Percentiles rank a stretch among this genome's conserved stretches.
Conservation (phyloP, 2,888 invertebrate genomes). For the Yponomeuta plumbellus region DNA sequence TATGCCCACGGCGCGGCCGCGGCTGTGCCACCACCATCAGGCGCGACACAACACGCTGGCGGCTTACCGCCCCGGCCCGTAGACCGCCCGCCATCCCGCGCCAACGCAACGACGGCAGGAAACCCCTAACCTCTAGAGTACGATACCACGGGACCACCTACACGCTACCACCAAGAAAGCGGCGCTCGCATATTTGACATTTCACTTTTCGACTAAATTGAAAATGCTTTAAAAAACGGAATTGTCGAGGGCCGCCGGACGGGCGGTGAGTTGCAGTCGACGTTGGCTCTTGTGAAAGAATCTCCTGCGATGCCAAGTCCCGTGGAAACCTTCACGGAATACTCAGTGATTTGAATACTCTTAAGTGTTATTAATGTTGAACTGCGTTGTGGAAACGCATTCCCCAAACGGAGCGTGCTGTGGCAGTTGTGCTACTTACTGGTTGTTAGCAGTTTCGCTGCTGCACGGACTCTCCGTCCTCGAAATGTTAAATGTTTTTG, state of each 20-base stretch:
- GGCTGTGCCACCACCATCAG: constrained; percentile 41
- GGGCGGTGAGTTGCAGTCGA: background rate
- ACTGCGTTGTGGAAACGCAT: constrained; percentile 4
- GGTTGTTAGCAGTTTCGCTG: background rate
- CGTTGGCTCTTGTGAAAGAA: background rate
- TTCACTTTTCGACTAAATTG: background rate
- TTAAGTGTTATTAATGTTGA: constrained; percentile 4
- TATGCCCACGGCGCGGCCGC: constrained; percentile 16
- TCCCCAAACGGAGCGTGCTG: background rate
- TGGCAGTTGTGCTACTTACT: background rate
- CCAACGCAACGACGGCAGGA: background rate
- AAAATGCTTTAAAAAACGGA: constrained; percentile 3
- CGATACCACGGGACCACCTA: background rate
- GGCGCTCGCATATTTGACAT: constrained; percentile 3
- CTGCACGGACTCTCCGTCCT: background rate
- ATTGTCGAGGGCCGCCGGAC: background rate
- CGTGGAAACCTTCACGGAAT: background rate
- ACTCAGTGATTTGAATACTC: constrained; percentile 3
- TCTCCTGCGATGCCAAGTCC: background rate
- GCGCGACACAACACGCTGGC: constrained; percentile 35
- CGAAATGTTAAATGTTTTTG: constrained; percentile 3
- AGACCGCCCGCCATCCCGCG: background rate
- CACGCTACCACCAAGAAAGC: background rate
- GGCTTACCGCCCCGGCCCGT: constrained; percentile 32
- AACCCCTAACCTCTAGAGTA: background rate